Conservation (phyloP, 2,888 invertebrate species). For the Troilus luridus region DNA sequence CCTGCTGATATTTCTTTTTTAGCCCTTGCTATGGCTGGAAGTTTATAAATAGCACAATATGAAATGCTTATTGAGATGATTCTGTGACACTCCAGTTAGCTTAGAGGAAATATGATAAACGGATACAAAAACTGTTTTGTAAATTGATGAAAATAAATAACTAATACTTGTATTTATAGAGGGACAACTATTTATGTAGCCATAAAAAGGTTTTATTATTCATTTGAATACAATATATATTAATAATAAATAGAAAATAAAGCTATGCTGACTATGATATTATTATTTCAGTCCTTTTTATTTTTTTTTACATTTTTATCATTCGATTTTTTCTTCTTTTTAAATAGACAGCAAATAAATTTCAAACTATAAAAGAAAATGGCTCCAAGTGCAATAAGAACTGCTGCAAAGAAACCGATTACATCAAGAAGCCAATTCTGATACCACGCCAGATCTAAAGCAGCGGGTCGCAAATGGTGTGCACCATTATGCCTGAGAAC, state of each 20-base stretch:
- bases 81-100: too few relatives aligned
- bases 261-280: not conserved
- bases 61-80: too few relatives aligned
- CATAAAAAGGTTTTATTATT: not conserved
- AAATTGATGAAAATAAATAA: not conserved
- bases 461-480: slow-evolving; percentile 22
- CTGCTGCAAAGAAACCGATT: not conserved
- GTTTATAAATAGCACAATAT: too few relatives aligned
- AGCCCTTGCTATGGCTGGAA: too few relatives aligned
- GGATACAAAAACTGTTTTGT: not conserved
- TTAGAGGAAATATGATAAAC: too few relatives aligned
- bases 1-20: too few relatives aligned
- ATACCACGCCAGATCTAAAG: slow-evolving; percentile 43
- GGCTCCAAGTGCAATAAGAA: not conserved
- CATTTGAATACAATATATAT: not conserved
- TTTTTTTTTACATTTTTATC: not conserved
- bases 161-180: not conserved
- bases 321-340: not conserved
- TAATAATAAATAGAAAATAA: not conserved
- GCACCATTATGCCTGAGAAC: slow-evolving; percentile 50
- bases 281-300: not conserved
- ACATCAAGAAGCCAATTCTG: slow-evolving; percentile 39
- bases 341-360: not conserved
- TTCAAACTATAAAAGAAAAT: not conserved
- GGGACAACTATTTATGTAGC: not conserved